A percentile compares a stretch with the other conserved stretches of the same genome.
phyloP scores from a whole-genome alignment of 2,113 vertebrate species.

The Onychostruthus taczanowskii region DNA sequence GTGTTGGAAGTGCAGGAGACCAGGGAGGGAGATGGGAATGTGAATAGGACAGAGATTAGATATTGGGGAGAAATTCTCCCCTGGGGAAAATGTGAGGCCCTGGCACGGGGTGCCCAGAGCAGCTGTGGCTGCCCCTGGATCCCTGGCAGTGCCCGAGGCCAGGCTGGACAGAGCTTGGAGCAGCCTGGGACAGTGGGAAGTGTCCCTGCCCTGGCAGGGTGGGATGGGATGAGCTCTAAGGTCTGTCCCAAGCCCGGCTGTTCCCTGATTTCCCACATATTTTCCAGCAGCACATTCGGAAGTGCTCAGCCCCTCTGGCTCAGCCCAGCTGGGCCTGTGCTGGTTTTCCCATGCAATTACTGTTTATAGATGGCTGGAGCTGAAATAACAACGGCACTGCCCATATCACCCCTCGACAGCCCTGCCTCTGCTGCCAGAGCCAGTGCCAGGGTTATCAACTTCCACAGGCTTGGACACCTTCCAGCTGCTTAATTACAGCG shows the following conservation, averaged over 20 bases:
- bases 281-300: not conserved
- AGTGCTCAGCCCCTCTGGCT: not conserved
- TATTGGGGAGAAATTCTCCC: not conserved
- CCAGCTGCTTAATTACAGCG: conserved; percentile 82
- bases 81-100: not conserved
- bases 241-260: not conserved
- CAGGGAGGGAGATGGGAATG: not conserved
- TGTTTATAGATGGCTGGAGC: conserved; percentile 78
- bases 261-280: not conserved
- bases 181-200: fast-evolving
- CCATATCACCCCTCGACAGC: conserved; percentile 76
- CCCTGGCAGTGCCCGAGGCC: not conserved
- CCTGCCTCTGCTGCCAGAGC: conserved; percentile 79
- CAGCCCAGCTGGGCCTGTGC: conserved; percentile 52
- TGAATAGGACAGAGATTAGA: not conserved
- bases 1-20: not conserved
- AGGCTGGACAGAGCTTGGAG: not conserved
- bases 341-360: conserved; percentile 72
- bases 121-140: not conserved
- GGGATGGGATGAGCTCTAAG: fast-evolving
- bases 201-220: not conserved
- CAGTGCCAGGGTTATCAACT: conserved; percentile 80
- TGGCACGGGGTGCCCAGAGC: not conserved
- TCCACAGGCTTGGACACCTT: conserved; percentile 79
- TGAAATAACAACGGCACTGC: conserved; percentile 71